Evolutionary conservation across 92 coral and sea anemone species (phyloP).

Genomic region (Actinostola sp.): DNA sequence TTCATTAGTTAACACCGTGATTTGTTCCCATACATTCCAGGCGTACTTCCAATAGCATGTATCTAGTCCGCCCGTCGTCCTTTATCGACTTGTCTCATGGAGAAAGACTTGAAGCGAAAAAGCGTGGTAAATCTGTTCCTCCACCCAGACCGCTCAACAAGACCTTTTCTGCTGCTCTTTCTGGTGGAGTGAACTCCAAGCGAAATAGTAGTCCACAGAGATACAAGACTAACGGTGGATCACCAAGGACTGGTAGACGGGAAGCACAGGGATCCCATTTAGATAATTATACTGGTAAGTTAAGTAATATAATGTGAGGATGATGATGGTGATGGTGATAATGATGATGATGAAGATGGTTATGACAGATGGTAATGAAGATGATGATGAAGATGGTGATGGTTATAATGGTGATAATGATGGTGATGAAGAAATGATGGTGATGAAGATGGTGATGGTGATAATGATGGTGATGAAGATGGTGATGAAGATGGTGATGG

Average conservation of each 20-base stretch:
- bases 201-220: conserved; percentile 22
- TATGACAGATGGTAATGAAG: too few species aligned
- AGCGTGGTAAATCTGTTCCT: conserved; percentile 65
- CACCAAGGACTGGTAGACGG: conserved; percentile 12
- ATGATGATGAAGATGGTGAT: too few species aligned
- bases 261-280: neutral
- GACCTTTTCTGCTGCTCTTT: conserved; percentile 39
- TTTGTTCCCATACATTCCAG: conserved; percentile 16
- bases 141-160: conserved; percentile 49
- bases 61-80: conserved; percentile 71
- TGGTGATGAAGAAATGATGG: too few species aligned
- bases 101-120: conserved; percentile 70
- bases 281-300: neutral
- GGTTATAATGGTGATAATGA: too few species aligned
- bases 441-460: too few species aligned
- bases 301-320: neutral
- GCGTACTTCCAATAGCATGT: conserved; percentile 71
- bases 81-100: conserved; percentile 84
- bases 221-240: conserved; percentile 4
- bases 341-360: neutral
- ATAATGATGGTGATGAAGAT: too few species aligned
- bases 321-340: neutral
- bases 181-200: conserved; percentile 11
- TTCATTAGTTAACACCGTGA: neutral
- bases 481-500: too few species aligned